Evolutionary conservation across 2,113 vertebrate genomes (phyloP), one percentile per base, ranked within the genome.

Genomic region (Arothron firmamentum): DNA sequence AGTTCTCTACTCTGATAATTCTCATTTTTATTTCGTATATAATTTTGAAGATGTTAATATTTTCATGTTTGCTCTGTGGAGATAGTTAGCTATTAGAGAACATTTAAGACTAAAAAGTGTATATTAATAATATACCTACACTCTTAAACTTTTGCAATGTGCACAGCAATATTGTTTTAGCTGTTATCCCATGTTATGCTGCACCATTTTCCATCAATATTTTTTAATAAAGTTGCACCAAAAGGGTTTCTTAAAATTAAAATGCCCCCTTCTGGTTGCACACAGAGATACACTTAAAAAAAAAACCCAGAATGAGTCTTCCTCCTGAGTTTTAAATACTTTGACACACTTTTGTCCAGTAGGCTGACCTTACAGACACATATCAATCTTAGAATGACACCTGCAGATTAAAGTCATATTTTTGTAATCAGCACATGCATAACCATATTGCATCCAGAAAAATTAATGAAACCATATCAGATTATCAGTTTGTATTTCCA

Each of bases 211-310:
- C 4, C 11, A 28, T 28, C 6, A 28, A 28, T 28, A 28, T 64
- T 53, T 59, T 60, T 50, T 49, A 11, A 46, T 58, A 14, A 42
- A n/a, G 5, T 1, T 70, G 46, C 17, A 59, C 4, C n/a, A 31
- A 34, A n/a, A 13, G 15, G 16, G 14, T 5, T 70, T 78, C 38
- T 61, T 62, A 55, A 72, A 74, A 67, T 28, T 16, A 59, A 58
- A 53, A 15, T n/a, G 70, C 85, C 80, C 75, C 73, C 87, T 86
- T 62, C 71, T 87, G 85, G 83, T 41, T 48, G 60, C 16, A 9
- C 25, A 56, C 45, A 51, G 34, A 47, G 3, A 18, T 21, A 52
- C 20, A 31, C 52, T 45, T 23, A 23, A 23, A 23, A 45, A 17
- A 45, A 31, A 5, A 31, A 4, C 3, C 6, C 6, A 28, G 28